Conservation (phyloP, 2,797 vertebrate genomes). For the Micropoecilia bifurca region DNA sequence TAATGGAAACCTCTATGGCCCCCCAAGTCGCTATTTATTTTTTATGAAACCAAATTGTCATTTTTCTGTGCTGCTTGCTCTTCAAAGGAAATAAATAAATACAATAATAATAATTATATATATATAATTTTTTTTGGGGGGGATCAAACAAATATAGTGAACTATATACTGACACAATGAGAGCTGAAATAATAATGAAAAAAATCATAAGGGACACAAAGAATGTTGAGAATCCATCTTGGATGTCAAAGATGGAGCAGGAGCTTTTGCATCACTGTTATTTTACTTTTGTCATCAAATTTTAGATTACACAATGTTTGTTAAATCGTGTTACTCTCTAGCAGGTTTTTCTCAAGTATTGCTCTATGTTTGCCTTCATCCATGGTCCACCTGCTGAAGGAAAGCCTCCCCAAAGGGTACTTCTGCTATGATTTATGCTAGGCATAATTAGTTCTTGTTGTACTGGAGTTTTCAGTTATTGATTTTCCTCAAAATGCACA, state of each 20-base stretch:
- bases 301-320: neutral
- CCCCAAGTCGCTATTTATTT: conserved; percentile 73
- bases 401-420: neutral
- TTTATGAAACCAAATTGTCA: conserved; percentile 82
- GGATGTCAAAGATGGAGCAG: conserved; percentile 2
- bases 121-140: neutral
- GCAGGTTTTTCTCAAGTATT: neutral
- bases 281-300: too few relatives aligned
- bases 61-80: conserved; percentile 72
- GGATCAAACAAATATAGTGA: conserved; percentile 56
- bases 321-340: neutral
- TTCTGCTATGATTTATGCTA: neutral
- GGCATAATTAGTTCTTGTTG: neutral
- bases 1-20: conserved; percentile 80
- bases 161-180: conserved; percentile 49
- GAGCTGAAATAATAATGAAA: conserved; percentile 17
- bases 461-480: neutral
- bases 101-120: too few relatives aligned
- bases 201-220: neutral
- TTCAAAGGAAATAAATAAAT: conserved; percentile 43
- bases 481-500: neutral
- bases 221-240: conserved; percentile 17
- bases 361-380: neutral
- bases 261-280: neutral
- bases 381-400: neutral